Percentiles rank a stretch among this genome's conserved stretches.
phyloP scores from a whole-genome alignment of 2,113 vertebrate genomes.

The Menura novaehollandiae region DNA sequence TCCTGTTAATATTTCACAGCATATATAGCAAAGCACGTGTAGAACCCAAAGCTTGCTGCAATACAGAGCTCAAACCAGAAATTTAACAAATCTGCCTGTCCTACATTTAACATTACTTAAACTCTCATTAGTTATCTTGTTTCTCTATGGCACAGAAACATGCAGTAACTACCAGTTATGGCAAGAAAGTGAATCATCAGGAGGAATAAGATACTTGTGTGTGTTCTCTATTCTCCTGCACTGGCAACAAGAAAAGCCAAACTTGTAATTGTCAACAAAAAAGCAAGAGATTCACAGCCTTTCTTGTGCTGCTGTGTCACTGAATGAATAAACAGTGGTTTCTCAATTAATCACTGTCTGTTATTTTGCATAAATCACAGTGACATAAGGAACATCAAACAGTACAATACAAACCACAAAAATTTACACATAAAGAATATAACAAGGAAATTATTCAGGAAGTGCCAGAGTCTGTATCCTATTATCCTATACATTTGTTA shows the following conservation, averaged over 20 bases:
- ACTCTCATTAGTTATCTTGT: background rate
- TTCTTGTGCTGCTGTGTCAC: background rate
- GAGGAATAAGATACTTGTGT: background rate
- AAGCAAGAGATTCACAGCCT: background rate
- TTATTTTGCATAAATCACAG: background rate
- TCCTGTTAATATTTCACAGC: conserved; percentile 52
- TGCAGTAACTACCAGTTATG: background rate
- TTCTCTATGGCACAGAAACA: background rate
- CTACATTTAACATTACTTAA: background rate
- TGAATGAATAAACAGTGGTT: background rate
- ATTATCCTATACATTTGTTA: background rate
- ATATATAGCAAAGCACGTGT: background rate
- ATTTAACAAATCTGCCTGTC: background rate
- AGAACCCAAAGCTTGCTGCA: background rate
- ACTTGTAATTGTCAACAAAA: background rate
- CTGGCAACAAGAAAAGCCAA: background rate
- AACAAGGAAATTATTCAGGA: background rate
- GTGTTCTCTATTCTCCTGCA: background rate
- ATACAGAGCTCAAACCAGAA: background rate
- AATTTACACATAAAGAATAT: background rate
- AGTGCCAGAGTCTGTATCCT: background rate
- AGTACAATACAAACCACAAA: background rate
- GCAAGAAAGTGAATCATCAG: background rate
- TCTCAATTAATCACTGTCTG: background rate
- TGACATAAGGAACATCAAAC: background rate